Evolutionary conservation across 30 jellyfish, hydroid and myxozoan genomes (phyloP).

Genomic region (Mastigias papua): DNA sequence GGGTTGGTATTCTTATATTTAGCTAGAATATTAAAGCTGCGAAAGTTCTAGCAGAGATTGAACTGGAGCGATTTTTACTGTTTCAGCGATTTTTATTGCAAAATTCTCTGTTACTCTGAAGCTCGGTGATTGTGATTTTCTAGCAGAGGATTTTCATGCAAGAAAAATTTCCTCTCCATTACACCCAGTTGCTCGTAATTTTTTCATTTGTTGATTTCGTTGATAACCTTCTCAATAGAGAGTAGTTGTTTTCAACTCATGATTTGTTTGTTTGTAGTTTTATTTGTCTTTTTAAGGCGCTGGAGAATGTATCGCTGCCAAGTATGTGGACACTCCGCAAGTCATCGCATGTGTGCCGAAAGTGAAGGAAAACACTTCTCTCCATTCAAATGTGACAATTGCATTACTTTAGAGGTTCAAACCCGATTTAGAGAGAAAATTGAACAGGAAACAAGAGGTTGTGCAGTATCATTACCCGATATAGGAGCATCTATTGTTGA

Average conservation of each 20-base stretch:
- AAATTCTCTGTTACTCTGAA: too few species aligned
- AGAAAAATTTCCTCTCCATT: too few species aligned
- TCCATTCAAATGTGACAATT: background rate
- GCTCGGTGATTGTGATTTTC: too few species aligned
- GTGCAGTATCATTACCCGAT: conserved; percentile 19
- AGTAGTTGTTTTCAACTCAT: too few species aligned
- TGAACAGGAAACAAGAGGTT: background rate
- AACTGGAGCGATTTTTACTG: too few species aligned
- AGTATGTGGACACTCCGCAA: conserved; percentile 76
- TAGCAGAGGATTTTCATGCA: too few species aligned
- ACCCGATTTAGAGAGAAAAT: conserved; percentile 7
- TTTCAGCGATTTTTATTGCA: too few species aligned
- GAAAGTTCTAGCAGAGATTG: too few species aligned
- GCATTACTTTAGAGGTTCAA: background rate
- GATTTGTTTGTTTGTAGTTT: background rate
- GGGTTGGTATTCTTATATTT: conserved; percentile 54
- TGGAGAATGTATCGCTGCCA: conserved; percentile 70
- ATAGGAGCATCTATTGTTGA: background rate
- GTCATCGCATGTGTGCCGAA: conserved; percentile 60
- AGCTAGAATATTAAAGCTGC: too few species aligned
- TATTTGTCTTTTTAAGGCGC: conserved; percentile 9
- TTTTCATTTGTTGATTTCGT: background rate
- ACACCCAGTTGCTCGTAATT: background rate
- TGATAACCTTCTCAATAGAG: background rate
- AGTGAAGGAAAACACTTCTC: background rate